Evolutionary conservation across 1,140 invertebrate genomes (phyloP), one percentile per base, ranked within the genome.

Genomic region (Episyrphus balteatus): DNA sequence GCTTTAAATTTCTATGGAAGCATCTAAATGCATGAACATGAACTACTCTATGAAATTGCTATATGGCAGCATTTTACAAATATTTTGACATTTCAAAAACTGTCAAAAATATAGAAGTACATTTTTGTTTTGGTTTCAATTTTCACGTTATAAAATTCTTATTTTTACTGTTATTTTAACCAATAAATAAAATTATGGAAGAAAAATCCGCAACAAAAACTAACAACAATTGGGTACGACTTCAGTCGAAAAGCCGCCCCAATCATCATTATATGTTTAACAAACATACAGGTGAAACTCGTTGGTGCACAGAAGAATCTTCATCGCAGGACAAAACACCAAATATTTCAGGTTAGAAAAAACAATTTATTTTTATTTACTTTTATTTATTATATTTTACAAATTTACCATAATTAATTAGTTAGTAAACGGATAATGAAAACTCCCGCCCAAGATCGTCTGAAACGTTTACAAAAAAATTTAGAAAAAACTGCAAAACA

Each of bases 401-500:
- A 2, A 21, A 36, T 8, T 5, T 37, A 39, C 13, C 17, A 17
- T 17, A 39, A 5, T 3, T 13, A 5, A 44, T 44, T 9, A 30
- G 8, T n/a, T 44, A 8, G 19, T 15, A 21, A 18, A 44, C 8
- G 10, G 13, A 18, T 36, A 30, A 18, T 21, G 13, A 42, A 21
- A 21, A 42, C 21, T 12, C 49, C 52, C 1, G 62, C 62, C 0
- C 62, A 66, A 43, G 53, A 58, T 18, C 60, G 62, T 11, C 54
- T 66, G 0, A 62, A 62, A 31, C 50, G 62, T 2, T 41, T 66
- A 43, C 62, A 66, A 40, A 33, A 37, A 1, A 51, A 46, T 19
- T 38, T 66, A 6, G 60, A 58, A 34, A 33, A 45, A 19, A 26
- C 34, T 1, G 21, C 42, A 18, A 48, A 42, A 8, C 31, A 43